These are phyloP conservation scores for Neodon shergylaensis DNA, from an alignment of 2,113 vertebrate species.

Conservation along the genomic window DNA sequence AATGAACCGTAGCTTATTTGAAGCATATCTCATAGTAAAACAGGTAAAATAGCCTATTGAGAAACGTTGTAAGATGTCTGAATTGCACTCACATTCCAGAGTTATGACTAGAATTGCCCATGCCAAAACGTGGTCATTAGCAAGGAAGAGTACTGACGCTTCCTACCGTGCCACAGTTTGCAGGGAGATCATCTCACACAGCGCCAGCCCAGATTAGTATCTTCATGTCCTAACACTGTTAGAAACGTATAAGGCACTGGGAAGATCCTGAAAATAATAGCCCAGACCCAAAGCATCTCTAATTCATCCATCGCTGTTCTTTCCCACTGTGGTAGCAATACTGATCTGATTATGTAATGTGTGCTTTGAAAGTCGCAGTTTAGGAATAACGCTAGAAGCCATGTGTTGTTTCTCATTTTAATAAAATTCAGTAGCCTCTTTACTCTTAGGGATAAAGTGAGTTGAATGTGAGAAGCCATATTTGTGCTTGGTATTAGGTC, in stretches of 20 bases:
- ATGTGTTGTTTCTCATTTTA: not conserved
- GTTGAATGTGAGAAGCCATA: conserved; percentile 17
- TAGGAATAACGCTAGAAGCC: not conserved
- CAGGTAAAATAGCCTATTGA: conserved; percentile 9
- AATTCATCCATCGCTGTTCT: not conserved
- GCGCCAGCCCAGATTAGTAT: not conserved
- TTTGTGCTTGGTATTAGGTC: conserved; percentile 31
- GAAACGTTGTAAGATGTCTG: not conserved
- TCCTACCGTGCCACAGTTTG: not conserved
- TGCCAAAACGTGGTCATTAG: not conserved
- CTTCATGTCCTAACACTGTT: not conserved
- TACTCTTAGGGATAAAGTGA: not conserved
- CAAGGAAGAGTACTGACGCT: not conserved
- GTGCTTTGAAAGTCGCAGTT: not conserved
- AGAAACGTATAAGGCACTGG: not conserved
- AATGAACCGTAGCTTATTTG: not conserved
- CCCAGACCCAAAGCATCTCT: not conserved
- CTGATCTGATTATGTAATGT: not conserved
- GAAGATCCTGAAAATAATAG: not conserved
- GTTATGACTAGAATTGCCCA: not conserved
- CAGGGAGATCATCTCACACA: not conserved
- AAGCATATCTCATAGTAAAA: conserved; percentile 17
- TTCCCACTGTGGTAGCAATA: not conserved
- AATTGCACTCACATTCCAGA: conserved; percentile 3
- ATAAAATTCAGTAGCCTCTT: conserved; percentile 30